A percentile compares a stretch with the other conserved stretches of the same genome.
Evolutionary conservation across 2,797 vertebrate genomes (phyloP).

Genomic region (Manis pentadactyla): DNA sequence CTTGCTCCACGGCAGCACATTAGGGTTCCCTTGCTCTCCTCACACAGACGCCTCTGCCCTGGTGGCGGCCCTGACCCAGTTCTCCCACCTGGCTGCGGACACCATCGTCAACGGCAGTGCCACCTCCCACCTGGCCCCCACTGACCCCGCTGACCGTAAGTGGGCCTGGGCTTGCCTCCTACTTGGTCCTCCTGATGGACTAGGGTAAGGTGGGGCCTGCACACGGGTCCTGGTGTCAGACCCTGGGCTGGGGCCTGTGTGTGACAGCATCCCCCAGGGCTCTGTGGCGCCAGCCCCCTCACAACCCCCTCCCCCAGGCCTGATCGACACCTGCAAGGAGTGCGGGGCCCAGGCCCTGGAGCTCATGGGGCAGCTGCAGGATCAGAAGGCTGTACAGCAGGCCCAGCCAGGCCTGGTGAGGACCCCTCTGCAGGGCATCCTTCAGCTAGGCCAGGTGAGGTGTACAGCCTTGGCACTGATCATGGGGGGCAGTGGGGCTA

Average conservation of each 20-base stretch:
- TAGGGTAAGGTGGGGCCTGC: accelerated
- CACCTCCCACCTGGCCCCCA: conserved; percentile 95
- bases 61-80: conserved; percentile 93
- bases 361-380: conserved; percentile 91
- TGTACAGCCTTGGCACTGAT: accelerated
- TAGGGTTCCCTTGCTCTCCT: accelerated
- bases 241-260: accelerated
- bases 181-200: accelerated
- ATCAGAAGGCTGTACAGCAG: conserved; percentile 86
- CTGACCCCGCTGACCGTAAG: conserved; percentile 94
- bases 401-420: conserved; percentile 89
- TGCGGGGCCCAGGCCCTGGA: conserved; percentile 91
- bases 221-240: not conserved
- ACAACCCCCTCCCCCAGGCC: conserved; percentile 83
- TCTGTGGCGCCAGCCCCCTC: accelerated
- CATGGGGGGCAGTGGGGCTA: accelerated
- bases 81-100: conserved; percentile 93
- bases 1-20: accelerated
- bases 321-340: conserved; percentile 92
- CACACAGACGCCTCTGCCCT: conserved; percentile 91
- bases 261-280: not conserved
- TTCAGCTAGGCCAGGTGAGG: conserved; percentile 93
- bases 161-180: not conserved
- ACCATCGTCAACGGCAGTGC: conserved; percentile 94
- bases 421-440: conserved; percentile 88